phyloP scores from a whole-genome alignment of 1,140 invertebrate genomes.

The Camponotus floridanus region DNA sequence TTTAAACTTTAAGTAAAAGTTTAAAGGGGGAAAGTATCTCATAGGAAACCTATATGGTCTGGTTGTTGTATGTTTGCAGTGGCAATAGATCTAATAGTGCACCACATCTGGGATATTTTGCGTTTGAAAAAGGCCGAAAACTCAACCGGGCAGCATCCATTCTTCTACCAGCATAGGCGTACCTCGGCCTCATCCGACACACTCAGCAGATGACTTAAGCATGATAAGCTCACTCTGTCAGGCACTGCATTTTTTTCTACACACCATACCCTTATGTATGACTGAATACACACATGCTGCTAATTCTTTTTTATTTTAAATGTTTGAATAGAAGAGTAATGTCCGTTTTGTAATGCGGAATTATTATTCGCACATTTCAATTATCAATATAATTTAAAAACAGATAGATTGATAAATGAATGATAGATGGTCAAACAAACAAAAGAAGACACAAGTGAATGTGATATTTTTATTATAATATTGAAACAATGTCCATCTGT shows the following conservation, averaged over 20 bases:
- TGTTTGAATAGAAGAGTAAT: conserved; percentile 16
- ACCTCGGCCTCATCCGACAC: conserved; percentile 85
- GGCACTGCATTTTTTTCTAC: conserved; percentile 67
- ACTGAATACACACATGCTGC: conserved; percentile 51
- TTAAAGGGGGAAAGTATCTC: conserved; percentile 62
- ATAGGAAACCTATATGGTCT: conserved; percentile 82
- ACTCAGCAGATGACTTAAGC: conserved; percentile 86
- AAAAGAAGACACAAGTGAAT: not conserved
- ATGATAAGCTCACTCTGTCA: conserved; percentile 71
- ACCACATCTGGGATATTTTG: conserved; percentile 98
- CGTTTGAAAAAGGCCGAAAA: conserved; percentile 88
- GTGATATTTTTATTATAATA: not conserved
- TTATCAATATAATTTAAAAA: not conserved
- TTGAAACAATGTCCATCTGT: not conserved
- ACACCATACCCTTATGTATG: conserved; percentile 53
- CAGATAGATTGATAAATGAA: not conserved
- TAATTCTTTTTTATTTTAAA: conserved; percentile 31
- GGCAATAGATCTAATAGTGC: conserved; percentile 99
- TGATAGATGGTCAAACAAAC: not conserved
- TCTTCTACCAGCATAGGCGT: conserved; percentile 84
- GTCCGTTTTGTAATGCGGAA: conserved; percentile 22
- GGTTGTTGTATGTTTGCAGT: conserved; percentile 93
- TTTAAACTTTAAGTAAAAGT: conserved; percentile 61
- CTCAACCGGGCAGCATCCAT: conserved; percentile 85
- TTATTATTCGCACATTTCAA: not conserved